These are phyloP conservation scores for Globodera rostochiensis DNA, from an alignment of 1,140 invertebrate species.

Conservation along the genomic window DNA sequence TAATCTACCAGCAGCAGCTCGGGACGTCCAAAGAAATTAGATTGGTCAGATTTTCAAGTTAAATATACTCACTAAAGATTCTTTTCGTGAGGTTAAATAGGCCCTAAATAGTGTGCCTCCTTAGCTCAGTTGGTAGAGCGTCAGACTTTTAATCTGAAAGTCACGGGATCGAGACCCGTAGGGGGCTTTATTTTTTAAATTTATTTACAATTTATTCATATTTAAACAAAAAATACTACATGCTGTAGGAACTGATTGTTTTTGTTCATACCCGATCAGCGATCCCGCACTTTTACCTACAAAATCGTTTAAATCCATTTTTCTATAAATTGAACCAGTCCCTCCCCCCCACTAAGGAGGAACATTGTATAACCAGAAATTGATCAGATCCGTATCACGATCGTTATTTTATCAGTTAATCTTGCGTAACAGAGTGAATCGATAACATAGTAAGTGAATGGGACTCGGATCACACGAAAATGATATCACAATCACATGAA, in stretches of 20 bases:
- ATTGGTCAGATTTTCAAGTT: too few relatives aligned
- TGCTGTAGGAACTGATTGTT: background rate
- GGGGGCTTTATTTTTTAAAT: conserved; percentile 22
- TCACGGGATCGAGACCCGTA: conserved; percentile 35
- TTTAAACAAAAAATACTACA: background rate
- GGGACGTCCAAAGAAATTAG: too few relatives aligned
- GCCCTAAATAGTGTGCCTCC: background rate
- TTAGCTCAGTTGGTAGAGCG: conserved; percentile 39
- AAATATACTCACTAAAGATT: too few relatives aligned
- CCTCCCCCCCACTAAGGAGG: too few relatives aligned
- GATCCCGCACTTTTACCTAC: background rate
- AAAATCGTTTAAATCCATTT: background rate
- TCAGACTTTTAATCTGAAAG: conserved; percentile 39
- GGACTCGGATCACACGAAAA: too few relatives aligned
- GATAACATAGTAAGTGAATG: too few relatives aligned
- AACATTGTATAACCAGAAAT: too few relatives aligned
- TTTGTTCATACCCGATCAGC: background rate
- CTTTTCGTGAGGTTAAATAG: background rate
- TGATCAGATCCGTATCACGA: too few relatives aligned
- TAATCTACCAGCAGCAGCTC: too few relatives aligned
- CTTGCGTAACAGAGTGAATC: too few relatives aligned
- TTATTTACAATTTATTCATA: background rate
- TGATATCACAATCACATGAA: too few relatives aligned
- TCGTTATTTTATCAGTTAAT: too few relatives aligned
- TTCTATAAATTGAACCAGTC: background rate